These are phyloP conservation scores for Apis mellifera DNA, from an alignment of 1,140 invertebrate genomes.

Conservation along the genomic window Amel_HAv3.1 CM009932.2:13113001-13113500, in stretches of 20 bases:
- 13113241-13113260: neutral
- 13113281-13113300: neutral
- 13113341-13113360: slow-evolving; percentile 17
- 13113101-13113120: slow-evolving; percentile 44
- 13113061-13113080: slow-evolving; percentile 6
- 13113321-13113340: neutral
- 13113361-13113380: slow-evolving; percentile 45
- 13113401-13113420: slow-evolving; percentile 46
- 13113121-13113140: slow-evolving; percentile 32
- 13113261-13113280: neutral
- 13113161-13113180: neutral
- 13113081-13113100: slow-evolving; percentile 8
- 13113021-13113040: neutral
- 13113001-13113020: neutral
- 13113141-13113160: slow-evolving; percentile 10
- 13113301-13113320: neutral
- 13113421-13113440: slow-evolving; percentile 34
- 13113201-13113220: too few relatives aligned
- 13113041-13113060: slow-evolving; percentile 41
- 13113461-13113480: slow-evolving; percentile 18
- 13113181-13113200: too few relatives aligned
- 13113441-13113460: neutral
- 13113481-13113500: too few relatives aligned
- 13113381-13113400: slow-evolving; percentile 44
- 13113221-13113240: neutral